Evolutionary conservation across 2,113 vertebrate species (phyloP).

Genomic region (Cavia aperea): DNA sequence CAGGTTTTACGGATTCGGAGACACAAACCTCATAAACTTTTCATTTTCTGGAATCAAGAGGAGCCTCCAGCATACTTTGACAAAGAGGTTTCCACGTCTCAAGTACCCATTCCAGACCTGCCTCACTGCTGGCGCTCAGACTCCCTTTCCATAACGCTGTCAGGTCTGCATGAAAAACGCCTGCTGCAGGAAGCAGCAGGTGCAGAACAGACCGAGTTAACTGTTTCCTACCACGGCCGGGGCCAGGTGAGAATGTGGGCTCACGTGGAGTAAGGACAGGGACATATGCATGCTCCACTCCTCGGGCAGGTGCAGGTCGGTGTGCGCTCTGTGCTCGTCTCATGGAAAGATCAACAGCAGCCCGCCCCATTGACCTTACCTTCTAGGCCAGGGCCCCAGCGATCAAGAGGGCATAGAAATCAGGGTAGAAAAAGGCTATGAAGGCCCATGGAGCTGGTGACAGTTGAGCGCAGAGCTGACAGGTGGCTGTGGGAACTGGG

Average conservation of each 20-base stretch:
- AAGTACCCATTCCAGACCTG: slow-evolving; percentile 35
- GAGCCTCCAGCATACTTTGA: slow-evolving; percentile 53
- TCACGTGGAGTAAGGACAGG: fast-evolving
- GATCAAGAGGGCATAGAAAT: background rate
- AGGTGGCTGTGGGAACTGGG: fast-evolving
- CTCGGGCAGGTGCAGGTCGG: fast-evolving
- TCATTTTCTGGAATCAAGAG: slow-evolving; percentile 53
- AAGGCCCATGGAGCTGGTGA: fast-evolving
- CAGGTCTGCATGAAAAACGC: background rate
- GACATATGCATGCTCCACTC: fast-evolving
- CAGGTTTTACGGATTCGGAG: slow-evolving; percentile 49
- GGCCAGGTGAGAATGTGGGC: background rate
- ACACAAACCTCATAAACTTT: slow-evolving; percentile 57
- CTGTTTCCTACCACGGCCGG: background rate
- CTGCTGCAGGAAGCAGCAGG: background rate
- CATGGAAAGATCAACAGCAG: background rate
- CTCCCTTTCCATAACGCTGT: slow-evolving; percentile 40
- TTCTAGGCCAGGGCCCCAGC: background rate
- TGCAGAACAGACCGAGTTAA: slow-evolving; percentile 3
- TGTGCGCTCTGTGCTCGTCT: background rate
- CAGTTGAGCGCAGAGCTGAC: fast-evolving
- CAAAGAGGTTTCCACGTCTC: slow-evolving; percentile 46
- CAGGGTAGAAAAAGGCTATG: background rate
- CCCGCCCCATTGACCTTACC: background rate
- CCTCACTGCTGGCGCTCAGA: slow-evolving; percentile 35